These are phyloP conservation scores for Echinarachnius parma DNA, from an alignment of 53 echinoderm and acorn worm species.

Conservation along the genomic window DNA sequence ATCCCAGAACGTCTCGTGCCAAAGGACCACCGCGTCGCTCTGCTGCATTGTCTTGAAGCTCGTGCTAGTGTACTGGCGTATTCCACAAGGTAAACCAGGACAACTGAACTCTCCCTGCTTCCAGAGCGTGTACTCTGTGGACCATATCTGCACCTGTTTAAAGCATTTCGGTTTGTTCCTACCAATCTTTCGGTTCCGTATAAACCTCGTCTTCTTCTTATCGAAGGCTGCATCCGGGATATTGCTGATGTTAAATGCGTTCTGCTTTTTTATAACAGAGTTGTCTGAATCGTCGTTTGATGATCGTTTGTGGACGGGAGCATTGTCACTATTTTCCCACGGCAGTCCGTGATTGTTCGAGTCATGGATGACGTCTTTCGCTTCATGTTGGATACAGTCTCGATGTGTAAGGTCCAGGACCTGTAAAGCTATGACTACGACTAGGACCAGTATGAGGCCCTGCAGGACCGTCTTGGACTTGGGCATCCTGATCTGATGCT, in stretches of 20 bases:
- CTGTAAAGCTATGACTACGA: neutral
- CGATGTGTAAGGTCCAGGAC: neutral
- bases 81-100: slow-evolving; percentile 2
- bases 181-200: neutral
- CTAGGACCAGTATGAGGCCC: neutral
- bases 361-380: no score
- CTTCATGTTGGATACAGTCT: no score
- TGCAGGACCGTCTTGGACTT: neutral
- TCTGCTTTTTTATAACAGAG: no score
- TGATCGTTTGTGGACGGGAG: neutral
- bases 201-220: neutral
- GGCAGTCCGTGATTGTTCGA: neutral
- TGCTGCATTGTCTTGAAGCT: neutral
- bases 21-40: neutral
- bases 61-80: slow-evolving; percentile 2
- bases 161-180: neutral
- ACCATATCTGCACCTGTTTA: slow-evolving; percentile 7
- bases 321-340: neutral
- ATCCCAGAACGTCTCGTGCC: slow-evolving; percentile 5
- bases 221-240: neutral
- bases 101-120: neutral
- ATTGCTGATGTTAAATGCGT: neutral
- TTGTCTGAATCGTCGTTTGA: neutral
- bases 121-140: neutral
- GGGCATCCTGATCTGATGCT: neutral